Conservation (phyloP, 2,888 invertebrate genomes). For the Baronia brevicornis region DNA sequence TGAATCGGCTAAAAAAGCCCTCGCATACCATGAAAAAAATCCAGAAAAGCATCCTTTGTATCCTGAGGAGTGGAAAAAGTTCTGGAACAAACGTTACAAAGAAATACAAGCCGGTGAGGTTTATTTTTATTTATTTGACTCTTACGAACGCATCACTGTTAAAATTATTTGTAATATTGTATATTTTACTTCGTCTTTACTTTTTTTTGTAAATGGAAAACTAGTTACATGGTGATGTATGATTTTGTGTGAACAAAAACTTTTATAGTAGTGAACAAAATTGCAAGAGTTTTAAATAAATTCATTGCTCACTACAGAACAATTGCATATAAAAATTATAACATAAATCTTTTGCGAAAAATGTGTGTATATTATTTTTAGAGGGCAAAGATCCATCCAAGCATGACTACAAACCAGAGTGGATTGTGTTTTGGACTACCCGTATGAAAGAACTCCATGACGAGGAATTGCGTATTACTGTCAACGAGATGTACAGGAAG, state of each 20-base stretch:
- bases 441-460: conserved; percentile 87
- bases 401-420: conserved; percentile 91
- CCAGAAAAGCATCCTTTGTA: conserved; percentile 93
- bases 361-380: conserved; percentile 16
- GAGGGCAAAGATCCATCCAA: conserved; percentile 84
- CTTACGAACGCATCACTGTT: background rate
- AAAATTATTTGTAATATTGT: background rate
- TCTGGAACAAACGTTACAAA: conserved; percentile 89
- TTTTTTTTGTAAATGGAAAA: too few species aligned
- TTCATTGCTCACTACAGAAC: too few species aligned
- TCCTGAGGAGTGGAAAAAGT: conserved; percentile 92
- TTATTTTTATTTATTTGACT: too few species aligned
- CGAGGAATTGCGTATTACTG: conserved; percentile 78
- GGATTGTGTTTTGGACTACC: conserved; percentile 90
- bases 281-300: too few species aligned
- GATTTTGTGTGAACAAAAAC: conserved; percentile 1
- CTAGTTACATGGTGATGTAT: too few species aligned
- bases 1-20: conserved; percentile 77
- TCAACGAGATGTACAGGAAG: conserved; percentile 81
- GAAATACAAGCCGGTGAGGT: conserved; percentile 79
- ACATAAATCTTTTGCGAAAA: too few species aligned
- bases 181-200: background rate
- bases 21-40: conserved; percentile 86
- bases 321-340: too few species aligned
- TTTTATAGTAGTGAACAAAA: too few species aligned